Conservation (phyloP, 2,888 invertebrate species). For the Xestia xanthographa region DNA sequence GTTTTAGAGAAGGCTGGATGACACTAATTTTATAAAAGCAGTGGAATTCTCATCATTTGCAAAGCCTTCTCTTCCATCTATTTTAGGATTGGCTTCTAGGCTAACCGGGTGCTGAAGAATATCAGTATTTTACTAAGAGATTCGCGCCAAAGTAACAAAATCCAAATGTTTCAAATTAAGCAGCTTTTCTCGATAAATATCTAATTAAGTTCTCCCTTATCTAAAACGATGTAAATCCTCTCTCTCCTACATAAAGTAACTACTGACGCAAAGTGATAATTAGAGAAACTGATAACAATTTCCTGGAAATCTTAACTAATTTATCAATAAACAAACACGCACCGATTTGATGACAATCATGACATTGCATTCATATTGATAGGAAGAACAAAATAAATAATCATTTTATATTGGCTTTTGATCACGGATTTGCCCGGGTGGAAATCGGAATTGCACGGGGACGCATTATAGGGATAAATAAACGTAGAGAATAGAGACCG, state of each 20-base stretch:
- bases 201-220: slow-evolving; percentile 15
- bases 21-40: no score
- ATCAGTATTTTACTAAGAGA: background rate
- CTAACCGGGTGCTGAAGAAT: background rate
- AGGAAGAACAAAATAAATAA: background rate
- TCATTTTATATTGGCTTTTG: background rate
- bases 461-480: background rate
- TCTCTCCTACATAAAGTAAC: slow-evolving; percentile 4
- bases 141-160: background rate
- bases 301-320: background rate
- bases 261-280: slow-evolving; percentile 5
- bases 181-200: slow-evolving; percentile 1
- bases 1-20: slow-evolving; percentile 3
- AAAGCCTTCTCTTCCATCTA: background rate
- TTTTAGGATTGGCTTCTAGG: background rate
- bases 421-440: background rate
- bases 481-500: background rate
- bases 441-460: background rate
- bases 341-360: slow-evolving; percentile 26
- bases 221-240: background rate
- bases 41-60: background rate
- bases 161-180: background rate
- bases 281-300: slow-evolving; percentile 11
- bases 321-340: slow-evolving; percentile 28
- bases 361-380: background rate